These are phyloP conservation scores for Muntiacus muntjak DNA, from an alignment of 2,113 vertebrate species.

Conservation along the genomic window DNA sequence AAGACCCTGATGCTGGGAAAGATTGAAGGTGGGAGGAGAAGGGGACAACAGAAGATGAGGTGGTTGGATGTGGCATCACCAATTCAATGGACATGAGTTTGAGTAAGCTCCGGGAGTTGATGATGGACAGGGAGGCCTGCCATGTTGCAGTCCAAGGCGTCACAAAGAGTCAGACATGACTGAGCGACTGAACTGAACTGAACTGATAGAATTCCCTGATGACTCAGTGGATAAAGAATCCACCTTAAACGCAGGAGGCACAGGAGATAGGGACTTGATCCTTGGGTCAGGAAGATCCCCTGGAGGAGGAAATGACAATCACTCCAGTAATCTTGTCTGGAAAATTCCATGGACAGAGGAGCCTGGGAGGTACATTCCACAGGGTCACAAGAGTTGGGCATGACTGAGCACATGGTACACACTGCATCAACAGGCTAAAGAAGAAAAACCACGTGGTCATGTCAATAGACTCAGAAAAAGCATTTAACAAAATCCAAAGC, in stretches of 20 bases:
- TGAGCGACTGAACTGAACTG: not conserved
- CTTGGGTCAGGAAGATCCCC: not conserved
- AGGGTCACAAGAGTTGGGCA: not conserved
- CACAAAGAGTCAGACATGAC: not conserved
- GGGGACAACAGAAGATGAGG: accelerated
- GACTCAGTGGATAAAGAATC: not conserved
- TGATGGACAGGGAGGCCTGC: not conserved
- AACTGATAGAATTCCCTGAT: not conserved
- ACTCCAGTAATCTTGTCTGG: not conserved
- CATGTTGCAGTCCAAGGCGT: not conserved
- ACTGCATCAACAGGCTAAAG: not conserved
- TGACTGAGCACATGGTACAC: not conserved
- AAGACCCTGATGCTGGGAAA: not conserved
- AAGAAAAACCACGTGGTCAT: not conserved
- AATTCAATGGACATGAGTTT: not conserved
- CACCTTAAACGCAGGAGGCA: not conserved
- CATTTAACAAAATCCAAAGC: not conserved
- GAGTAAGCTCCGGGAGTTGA: accelerated
- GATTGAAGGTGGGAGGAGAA: not conserved
- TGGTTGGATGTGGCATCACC: not conserved
- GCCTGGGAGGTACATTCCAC: not conserved
- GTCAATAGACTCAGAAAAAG: not conserved
- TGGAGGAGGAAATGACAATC: not conserved
- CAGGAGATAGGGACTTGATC: not conserved
- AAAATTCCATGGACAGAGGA: not conserved